Evolutionary conservation across 23 tunicate species (phyloP).

Genomic region (Botrylloides violaceus): DNA sequence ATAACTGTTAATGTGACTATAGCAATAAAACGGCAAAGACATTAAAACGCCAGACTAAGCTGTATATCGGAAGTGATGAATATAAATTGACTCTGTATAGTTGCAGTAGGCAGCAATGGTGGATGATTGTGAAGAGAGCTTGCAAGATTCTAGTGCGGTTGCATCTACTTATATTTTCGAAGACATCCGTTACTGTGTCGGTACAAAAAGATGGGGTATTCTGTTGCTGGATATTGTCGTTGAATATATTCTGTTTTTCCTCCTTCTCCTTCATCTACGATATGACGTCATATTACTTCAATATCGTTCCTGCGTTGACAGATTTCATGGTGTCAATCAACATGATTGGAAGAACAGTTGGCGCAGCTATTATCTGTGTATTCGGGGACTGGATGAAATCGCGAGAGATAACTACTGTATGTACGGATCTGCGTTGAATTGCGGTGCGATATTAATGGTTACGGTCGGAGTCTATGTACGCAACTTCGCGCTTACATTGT

Average conservation of each 20-base stretch:
- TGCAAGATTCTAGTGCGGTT: no score
- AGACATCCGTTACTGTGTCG: background rate
- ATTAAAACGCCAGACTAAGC: no score
- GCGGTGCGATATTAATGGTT: background rate
- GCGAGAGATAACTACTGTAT: background rate
- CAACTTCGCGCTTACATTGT: background rate
- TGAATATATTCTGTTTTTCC: background rate
- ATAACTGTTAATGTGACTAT: no score
- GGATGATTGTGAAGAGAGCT: no score
- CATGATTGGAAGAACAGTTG: background rate
- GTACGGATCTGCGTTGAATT: background rate
- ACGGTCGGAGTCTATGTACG: background rate
- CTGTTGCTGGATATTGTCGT: background rate
- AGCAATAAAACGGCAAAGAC: no score
- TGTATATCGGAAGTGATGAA: no score
- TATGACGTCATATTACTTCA: background rate
- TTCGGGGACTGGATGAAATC: background rate
- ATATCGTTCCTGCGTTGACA: background rate
- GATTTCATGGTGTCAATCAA: background rate
- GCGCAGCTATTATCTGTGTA: background rate
- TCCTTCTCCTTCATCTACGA: background rate
- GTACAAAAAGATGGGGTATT: background rate
- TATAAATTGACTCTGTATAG: no score
- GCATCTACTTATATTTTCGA: no score
- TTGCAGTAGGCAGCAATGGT: no score